Evolutionary conservation across 2,797 vertebrate species (phyloP).

Genomic region (Cyclopterus lumpus): DNA sequence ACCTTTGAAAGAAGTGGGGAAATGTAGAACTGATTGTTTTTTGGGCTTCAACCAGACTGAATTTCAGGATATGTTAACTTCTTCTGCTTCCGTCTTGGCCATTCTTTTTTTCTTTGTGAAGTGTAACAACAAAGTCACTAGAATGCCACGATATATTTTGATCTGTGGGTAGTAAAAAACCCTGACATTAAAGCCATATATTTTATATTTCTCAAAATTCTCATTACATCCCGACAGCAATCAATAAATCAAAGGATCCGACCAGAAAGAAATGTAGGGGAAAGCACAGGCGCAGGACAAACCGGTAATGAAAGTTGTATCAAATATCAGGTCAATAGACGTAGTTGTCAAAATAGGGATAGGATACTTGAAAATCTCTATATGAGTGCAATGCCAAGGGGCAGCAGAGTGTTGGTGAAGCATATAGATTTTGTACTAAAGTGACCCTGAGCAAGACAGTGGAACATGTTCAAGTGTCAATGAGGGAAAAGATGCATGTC

Average conservation of each 20-base stretch:
- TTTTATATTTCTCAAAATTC: background rate
- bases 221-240: background rate
- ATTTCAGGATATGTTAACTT: background rate
- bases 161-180: background rate
- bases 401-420: background rate
- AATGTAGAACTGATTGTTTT: background rate
- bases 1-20: background rate
- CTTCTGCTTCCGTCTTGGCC: background rate
- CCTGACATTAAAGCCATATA: background rate
- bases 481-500: background rate
- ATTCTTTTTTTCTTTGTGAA: background rate
- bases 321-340: slow-evolving; percentile 30
- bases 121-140: background rate
- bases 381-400: background rate
- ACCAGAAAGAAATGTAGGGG: background rate
- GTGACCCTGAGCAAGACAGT: background rate
- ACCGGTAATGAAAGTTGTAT: background rate
- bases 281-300: background rate
- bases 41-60: background rate
- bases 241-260: background rate
- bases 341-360: background rate
- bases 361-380: slow-evolving; percentile 1
- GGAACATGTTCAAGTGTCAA: background rate
- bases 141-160: background rate
- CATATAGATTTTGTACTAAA: slow-evolving; percentile 8